phyloP scores from a whole-genome alignment of 1,140 invertebrate species.

The Sweltsa coloradensis region DNA sequence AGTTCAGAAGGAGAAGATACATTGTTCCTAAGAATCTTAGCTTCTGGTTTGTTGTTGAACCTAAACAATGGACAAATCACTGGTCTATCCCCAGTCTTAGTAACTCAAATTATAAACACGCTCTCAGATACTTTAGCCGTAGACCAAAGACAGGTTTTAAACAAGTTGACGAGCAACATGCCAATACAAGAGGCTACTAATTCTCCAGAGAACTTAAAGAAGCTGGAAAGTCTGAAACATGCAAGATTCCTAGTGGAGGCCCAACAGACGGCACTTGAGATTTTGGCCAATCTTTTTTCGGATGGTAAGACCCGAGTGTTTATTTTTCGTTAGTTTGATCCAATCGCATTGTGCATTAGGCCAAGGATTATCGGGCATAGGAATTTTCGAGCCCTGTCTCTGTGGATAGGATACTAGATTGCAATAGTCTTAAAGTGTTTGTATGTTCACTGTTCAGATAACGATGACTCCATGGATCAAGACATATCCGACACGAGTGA shows the following conservation, averaged over 20 bases:
- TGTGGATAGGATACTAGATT: too few relatives aligned
- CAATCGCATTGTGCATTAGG: background rate
- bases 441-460: too few relatives aligned
- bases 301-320: slow-evolving; percentile 36
- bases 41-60: slow-evolving; percentile 39
- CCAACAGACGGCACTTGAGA: slow-evolving; percentile 52
- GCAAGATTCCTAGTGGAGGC: slow-evolving; percentile 39
- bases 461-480: slow-evolving; percentile 35
- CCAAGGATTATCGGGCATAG: too few relatives aligned
- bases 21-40: slow-evolving; percentile 39
- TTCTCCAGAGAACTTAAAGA: slow-evolving; percentile 23
- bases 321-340: background rate
- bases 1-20: slow-evolving; percentile 28
- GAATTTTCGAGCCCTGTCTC: too few relatives aligned
- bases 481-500: slow-evolving; percentile 15
- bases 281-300: slow-evolving; percentile 57
- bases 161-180: slow-evolving; percentile 18
- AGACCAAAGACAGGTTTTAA: slow-evolving; percentile 21
- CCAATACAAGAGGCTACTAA: slow-evolving; percentile 22
- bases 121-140: slow-evolving; percentile 33
- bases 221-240: slow-evolving; percentile 29
- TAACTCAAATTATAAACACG: slow-evolving; percentile 31
- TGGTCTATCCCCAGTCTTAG: slow-evolving; percentile 20
- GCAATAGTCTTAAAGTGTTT: too few relatives aligned
- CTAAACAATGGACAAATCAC: slow-evolving; percentile 29